These are phyloP conservation scores for Pollenia amentaria DNA, from an alignment of 2,888 invertebrate genomes.

Conservation along the genomic window DNA sequence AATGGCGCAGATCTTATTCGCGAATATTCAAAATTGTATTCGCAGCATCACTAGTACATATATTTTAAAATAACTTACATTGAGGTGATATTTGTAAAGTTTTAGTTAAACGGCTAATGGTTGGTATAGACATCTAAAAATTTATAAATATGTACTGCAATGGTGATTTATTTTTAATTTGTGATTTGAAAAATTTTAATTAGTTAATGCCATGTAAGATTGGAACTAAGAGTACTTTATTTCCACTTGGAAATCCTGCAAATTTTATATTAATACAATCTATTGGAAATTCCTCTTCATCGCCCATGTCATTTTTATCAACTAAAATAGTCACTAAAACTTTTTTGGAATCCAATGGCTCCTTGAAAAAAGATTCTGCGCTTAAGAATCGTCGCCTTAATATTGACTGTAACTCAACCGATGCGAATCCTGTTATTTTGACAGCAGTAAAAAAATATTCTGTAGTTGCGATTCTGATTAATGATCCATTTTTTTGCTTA, in stretches of 20 bases:
- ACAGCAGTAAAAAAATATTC: slow-evolving; percentile 53
- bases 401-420: slow-evolving; percentile 28
- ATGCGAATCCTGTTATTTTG: slow-evolving; percentile 41
- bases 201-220: slow-evolving; percentile 24
- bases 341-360: slow-evolving; percentile 55
- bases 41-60: too few relatives aligned
- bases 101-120: too few relatives aligned
- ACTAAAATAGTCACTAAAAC: slow-evolving; percentile 57
- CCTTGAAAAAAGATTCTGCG: slow-evolving; percentile 49
- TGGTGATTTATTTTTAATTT: neutral
- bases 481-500: slow-evolving; percentile 30
- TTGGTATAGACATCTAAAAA: too few relatives aligned
- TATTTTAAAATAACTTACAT: too few relatives aligned
- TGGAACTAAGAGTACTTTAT: slow-evolving; percentile 17
- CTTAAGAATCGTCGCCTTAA: slow-evolving; percentile 46
- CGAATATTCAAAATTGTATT: too few relatives aligned
- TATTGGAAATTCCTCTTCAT: slow-evolving; percentile 51
- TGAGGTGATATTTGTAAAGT: too few relatives aligned
- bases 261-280: slow-evolving; percentile 59
- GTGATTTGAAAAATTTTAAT: slow-evolving; percentile 10
- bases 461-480: slow-evolving; percentile 30
- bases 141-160: too few relatives aligned
- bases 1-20: too few relatives aligned
- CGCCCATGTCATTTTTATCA: slow-evolving; percentile 31
- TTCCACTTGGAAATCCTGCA: slow-evolving; percentile 25